Evolutionary conservation across 2,113 vertebrate genomes (phyloP).

Genomic region (Erythrocercus mccallii): DNA sequence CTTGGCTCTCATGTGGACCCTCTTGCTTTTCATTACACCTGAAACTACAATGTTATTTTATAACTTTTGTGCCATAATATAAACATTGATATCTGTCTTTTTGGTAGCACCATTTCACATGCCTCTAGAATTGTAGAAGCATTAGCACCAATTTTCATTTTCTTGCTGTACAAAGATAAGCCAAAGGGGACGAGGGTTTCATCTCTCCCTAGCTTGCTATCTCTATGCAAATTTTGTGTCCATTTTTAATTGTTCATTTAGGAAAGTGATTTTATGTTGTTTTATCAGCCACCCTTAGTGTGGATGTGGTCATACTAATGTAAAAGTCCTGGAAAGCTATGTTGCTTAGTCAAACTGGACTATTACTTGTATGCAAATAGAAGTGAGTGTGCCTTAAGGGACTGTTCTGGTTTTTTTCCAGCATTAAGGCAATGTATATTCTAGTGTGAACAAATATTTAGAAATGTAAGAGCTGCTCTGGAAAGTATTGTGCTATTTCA

Average conservation of each 20-base stretch:
- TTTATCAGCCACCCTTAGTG: slow-evolving; percentile 21
- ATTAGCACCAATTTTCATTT: slow-evolving; percentile 37
- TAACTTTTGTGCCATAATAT: neutral
- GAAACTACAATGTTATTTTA: neutral
- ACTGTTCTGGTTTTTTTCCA: neutral
- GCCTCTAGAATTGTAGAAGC: neutral
- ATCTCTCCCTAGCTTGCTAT: slow-evolving; percentile 53
- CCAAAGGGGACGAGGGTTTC: slow-evolving; percentile 26
- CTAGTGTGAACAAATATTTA: slow-evolving; percentile 25
- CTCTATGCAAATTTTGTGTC: slow-evolving; percentile 56
- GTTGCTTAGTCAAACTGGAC: slow-evolving; percentile 6
- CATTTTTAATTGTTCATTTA: slow-evolving; percentile 61
- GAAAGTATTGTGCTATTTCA: neutral
- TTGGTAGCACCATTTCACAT: neutral
- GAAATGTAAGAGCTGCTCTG: slow-evolving; percentile 6
- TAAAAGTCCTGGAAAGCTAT: neutral
- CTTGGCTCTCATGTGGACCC: neutral
- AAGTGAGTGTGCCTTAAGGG: slow-evolving; percentile 25
- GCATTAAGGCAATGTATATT: slow-evolving; percentile 7
- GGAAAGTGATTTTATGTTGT: slow-evolving; percentile 41
- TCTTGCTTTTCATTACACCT: neutral
- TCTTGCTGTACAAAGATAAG: slow-evolving; percentile 22
- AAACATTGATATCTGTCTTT: neutral
- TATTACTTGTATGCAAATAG: slow-evolving; percentile 33
- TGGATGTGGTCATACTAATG: neutral